A percentile compares a stretch with the other conserved stretches of the same genome.
Evolutionary conservation across 2,797 vertebrate genomes (phyloP).

Genomic region (Helarctos malayanus): DNA sequence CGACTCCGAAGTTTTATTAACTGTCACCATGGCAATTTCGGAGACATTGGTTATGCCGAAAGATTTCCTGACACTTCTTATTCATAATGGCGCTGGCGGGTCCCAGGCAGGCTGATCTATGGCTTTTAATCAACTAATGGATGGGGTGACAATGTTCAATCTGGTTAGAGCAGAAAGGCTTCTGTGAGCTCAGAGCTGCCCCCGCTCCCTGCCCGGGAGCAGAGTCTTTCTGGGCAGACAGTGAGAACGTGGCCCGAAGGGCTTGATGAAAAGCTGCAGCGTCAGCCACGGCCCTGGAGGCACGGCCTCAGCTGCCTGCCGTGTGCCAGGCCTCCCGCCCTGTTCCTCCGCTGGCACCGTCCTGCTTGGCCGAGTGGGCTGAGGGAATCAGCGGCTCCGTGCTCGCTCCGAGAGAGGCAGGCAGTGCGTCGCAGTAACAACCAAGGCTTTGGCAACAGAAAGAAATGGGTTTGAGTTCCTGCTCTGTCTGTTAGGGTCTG

Average conservation of each 20-base stretch:
- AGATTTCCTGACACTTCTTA: slow-evolving; percentile 85
- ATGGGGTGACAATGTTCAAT: slow-evolving; percentile 77
- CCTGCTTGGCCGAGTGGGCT: neutral
- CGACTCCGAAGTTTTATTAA: slow-evolving; percentile 87
- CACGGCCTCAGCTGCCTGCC: neutral
- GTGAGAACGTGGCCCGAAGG: neutral
- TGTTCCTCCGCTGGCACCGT: neutral
- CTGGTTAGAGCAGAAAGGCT: slow-evolving; percentile 80
- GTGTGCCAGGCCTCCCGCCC: neutral
- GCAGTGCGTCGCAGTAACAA: neutral
- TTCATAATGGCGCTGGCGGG: slow-evolving; percentile 84
- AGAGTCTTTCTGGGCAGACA: neutral
- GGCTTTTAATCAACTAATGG: slow-evolving; percentile 90
- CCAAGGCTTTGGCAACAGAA: neutral
- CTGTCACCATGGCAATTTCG: slow-evolving; percentile 86
- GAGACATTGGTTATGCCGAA: slow-evolving; percentile 81
- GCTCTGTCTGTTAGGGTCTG: neutral
- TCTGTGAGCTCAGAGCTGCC: slow-evolving; percentile 66
- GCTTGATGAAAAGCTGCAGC: neutral
- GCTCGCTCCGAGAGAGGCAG: neutral
- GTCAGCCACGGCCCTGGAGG: neutral
- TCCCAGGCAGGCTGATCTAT: slow-evolving; percentile 86
- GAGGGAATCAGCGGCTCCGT: neutral
- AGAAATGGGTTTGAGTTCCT: neutral
- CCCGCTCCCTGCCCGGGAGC: neutral